Evolutionary conservation across 2,888 invertebrate genomes (phyloP).

Genomic region (Drosophila peninsularis): DNA sequence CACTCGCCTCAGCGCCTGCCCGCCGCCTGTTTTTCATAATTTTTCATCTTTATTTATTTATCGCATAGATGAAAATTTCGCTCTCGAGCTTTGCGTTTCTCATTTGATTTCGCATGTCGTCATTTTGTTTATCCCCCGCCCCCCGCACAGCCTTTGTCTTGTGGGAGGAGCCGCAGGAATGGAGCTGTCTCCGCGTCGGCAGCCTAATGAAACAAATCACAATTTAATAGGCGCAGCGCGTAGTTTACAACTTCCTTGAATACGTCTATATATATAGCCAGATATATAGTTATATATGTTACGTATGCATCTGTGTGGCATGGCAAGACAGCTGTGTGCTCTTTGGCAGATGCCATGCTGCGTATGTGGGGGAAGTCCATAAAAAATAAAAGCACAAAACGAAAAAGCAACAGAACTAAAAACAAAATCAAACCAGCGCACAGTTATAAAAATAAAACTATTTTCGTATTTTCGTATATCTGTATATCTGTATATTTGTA

Average conservation of each 20-base stretch:
- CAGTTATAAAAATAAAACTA: constrained; percentile 77
- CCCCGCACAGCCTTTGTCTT: constrained; percentile 48
- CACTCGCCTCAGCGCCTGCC: constrained; percentile 31
- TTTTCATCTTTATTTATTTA: constrained; percentile 72
- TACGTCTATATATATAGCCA: constrained; percentile 20
- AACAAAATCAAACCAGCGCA: constrained; percentile 73
- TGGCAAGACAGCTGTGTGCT: constrained; percentile 73
- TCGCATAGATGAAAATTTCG: constrained; percentile 26
- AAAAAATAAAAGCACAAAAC: constrained; percentile 44
- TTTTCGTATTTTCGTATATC: constrained; percentile 46
- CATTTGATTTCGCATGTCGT: constrained; percentile 58
- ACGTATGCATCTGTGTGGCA: constrained; percentile 44
- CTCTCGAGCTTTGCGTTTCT: constrained; percentile 42
- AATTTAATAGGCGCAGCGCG: constrained; percentile 62
- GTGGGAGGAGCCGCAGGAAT: constrained; percentile 19
- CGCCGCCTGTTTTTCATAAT: constrained; percentile 74
- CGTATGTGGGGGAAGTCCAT: constrained; percentile 79
- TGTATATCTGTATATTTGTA: constrained; percentile 7
- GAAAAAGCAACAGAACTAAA: constrained; percentile 4
- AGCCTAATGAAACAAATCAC: constrained; percentile 61
- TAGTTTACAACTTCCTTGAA: constrained; percentile 73
- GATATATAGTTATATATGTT: constrained; percentile 16
- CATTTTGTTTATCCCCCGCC: constrained; percentile 66
- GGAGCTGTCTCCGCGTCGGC: constrained; percentile 4
- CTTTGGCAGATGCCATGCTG: constrained; percentile 69